Evolutionary conservation across 2,888 invertebrate species (phyloP).

Genomic region (Mayetiola destructor): DNA sequence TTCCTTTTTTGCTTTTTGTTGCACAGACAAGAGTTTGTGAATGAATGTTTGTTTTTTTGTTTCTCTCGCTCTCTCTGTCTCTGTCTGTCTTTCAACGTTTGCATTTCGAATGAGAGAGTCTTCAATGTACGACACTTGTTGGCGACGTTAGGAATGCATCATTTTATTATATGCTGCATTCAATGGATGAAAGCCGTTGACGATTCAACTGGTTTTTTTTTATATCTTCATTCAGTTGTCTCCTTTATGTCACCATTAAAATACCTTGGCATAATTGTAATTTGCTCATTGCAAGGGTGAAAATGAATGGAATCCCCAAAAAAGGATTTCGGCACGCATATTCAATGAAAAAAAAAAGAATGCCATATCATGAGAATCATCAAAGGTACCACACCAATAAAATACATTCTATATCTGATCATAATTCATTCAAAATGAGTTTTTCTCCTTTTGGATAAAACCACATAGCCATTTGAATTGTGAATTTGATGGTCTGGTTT

Average conservation of each 20-base stretch:
- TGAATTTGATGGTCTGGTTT: no score
- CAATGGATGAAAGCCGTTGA: neutral
- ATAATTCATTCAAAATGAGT: no score
- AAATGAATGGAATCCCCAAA: no score
- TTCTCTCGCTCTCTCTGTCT: no score
- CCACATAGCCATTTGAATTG: no score
- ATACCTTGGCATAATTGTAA: slow-evolving; percentile 16
- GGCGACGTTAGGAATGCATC: slow-evolving; percentile 1
- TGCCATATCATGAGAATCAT: neutral
- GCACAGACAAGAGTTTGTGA: no score
- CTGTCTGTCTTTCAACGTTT: no score
- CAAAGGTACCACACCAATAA: no score
- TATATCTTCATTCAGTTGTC: neutral
- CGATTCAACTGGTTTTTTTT: neutral
- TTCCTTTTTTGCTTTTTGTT: no score
- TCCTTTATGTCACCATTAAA: slow-evolving; percentile 12
- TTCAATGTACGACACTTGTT: slow-evolving; percentile 12
- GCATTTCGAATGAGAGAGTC: neutral
- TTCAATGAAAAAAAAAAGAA: neutral
- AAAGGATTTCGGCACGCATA: neutral
- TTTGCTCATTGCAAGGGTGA: slow-evolving; percentile 13
- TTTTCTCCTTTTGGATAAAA: no score
- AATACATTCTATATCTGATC: no score
- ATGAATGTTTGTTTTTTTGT: no score
- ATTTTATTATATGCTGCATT: neutral